A percentile compares a stretch with the other conserved stretches of the same genome.
phyloP scores from a whole-genome alignment of 2,888 invertebrate species.

The Griposia aprilina region DNA sequence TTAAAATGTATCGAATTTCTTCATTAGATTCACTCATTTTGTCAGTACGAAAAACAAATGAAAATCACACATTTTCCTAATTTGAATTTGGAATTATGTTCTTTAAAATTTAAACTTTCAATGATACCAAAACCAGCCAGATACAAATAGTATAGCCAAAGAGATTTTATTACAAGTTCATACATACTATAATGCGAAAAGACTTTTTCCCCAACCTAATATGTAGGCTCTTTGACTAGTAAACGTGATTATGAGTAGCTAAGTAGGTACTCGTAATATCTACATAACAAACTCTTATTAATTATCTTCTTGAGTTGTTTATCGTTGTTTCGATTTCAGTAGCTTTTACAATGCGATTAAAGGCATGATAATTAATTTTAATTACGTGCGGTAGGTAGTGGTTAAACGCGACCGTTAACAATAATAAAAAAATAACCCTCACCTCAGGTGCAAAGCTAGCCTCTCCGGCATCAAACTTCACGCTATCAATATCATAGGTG shows the following conservation, averaged over 20 bases:
- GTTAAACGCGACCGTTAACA: neutral
- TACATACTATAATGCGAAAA: too few relatives aligned
- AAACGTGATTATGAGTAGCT: neutral
- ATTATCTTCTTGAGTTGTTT: constrained; percentile 6
- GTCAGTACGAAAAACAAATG: too few relatives aligned
- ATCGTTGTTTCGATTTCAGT: constrained; percentile 1
- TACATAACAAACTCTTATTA: too few relatives aligned
- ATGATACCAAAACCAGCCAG: too few relatives aligned
- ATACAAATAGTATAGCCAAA: too few relatives aligned
- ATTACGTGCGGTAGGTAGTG: neutral
- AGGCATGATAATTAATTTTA: neutral
- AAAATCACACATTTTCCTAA: too few relatives aligned
- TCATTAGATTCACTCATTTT: too few relatives aligned
- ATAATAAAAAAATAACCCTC: neutral
- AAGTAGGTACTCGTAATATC: neutral
- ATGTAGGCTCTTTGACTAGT: neutral
- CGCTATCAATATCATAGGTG: constrained; percentile 92
- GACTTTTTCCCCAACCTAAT: too few relatives aligned
- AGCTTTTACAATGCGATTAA: neutral
- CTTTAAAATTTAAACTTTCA: too few relatives aligned
- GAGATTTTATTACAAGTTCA: too few relatives aligned
- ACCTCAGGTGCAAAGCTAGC: constrained; percentile 92
- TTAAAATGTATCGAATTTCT: too few relatives aligned
- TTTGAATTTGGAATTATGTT: too few relatives aligned
- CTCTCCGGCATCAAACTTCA: constrained; percentile 96